Base-by-base conservation (phyloP, 1,140 invertebrate genomes). In the Octopus sinensis region DNA sequence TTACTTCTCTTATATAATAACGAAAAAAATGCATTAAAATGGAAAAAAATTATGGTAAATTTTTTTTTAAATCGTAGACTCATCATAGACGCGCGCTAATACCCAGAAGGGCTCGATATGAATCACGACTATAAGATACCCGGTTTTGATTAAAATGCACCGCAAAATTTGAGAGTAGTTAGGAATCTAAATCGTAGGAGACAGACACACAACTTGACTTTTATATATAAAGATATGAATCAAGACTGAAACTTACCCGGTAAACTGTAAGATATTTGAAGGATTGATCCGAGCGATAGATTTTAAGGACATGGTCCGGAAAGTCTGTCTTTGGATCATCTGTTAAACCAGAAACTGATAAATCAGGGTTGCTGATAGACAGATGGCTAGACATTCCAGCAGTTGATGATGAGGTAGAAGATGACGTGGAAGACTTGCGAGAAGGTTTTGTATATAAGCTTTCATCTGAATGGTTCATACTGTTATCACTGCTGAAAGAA, bases 181-280 rank as follows among this genome's bases (percentile, higher is more conserved):
- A n/a, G n/a, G n/a, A n/a, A n/a, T n/a, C n/a, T n/a, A n/a, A n/a
- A n/a, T n/a, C n/a, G n/a, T n/a, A n/a, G n/a, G n/a, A n/a, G n/a
- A n/a, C n/a, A n/a, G n/a, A n/a, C n/a, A n/a, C n/a, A n/a, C n/a
- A n/a, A n/a, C n/a, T n/a, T n/a, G n/a, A n/a, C n/a, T n/a, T n/a
- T n/a, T n/a, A n/a, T n/a, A n/a, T n/a, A n/a, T n/a, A n/a, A n/a
- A n/a, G n/a, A 43, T 43, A 43, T 43, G 30, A 43, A 43, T 43
- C 30, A 43, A 43, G 30, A 13, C 17, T 54, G 73, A 17, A 51
- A 84, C 85, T 86, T 86, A 92, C 92, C 89, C 98, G 98, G 89
- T 98, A 96, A 78, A 99, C 96, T 73, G 98, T 93, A 81, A 99
- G 93, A 92, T 98, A 99, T 92, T 99, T 99, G 92, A 96, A 99